Base-by-base conservation (phyloP, 2,113 vertebrate genomes). In the Sterrhoptilus dennistouni region DNA sequence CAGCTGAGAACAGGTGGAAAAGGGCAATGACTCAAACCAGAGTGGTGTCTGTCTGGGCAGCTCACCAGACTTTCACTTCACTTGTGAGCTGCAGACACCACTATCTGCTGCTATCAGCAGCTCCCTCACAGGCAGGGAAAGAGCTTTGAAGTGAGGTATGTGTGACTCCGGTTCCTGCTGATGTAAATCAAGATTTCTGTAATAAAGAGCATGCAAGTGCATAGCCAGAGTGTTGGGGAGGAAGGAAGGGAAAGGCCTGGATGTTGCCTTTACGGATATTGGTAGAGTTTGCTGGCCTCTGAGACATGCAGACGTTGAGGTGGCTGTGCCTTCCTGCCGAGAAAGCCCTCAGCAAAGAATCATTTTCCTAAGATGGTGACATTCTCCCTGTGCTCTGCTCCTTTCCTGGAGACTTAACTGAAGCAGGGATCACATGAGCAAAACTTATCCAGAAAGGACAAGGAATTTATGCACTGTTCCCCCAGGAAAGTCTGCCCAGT, bases 11-110 rank as follows among this genome's bases (percentile, higher is more conserved):
- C 80, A 95, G 86, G 87, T 76, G 94, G 90, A 49, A 61, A 31
- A 63, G 71, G 79, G 14, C 6, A 74, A 25, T 97, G 97, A 97
- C 74, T 98, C 97, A 96, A 49, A 22, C 19, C 2, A 2, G 71
- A 89, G 57, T 13, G 24, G 45, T 78, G 87, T 72, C 79, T 90
- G 63, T 54, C 90, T 93, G 95, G 94, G 90, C 95, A 80, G 52
- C 70, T 81, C 83, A 72, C 38, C 85, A 87, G 65, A 95, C 95
- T 98, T 97, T 97, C 96, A 96, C 93, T 93, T 56, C 25, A 22
- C 44, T 76, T 76, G 54, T 27, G 80, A 85, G 74, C 76, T 80
- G 75, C 87, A 96, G 91, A 87, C 35, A 29, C 49, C 60, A 31
- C 63, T 35, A 71, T 81, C 89, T 93, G 52, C 86, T 91, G 89